Conservation (phyloP, 1,140 invertebrate genomes). For the Belonocnema kinseyi region DNA sequence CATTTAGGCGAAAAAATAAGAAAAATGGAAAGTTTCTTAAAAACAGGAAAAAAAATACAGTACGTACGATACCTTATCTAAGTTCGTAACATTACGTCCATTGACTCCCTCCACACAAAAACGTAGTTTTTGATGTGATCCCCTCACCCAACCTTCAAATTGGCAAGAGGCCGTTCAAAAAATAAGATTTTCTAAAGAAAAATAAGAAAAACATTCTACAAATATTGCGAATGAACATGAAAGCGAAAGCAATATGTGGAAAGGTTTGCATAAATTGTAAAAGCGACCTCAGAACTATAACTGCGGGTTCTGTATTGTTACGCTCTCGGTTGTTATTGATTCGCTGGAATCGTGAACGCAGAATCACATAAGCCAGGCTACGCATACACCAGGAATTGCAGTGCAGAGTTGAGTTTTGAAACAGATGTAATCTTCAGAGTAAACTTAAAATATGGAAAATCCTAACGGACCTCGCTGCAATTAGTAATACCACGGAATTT, state of each 20-base stretch:
- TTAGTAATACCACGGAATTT: neutral
- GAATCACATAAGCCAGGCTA: neutral
- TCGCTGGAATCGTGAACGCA: conserved; percentile 3
- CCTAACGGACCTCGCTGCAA: conserved; percentile 8
- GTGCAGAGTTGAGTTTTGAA: neutral
- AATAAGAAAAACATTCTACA: neutral
- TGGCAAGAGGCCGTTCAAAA: too few relatives aligned
- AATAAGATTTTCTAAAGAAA: neutral
- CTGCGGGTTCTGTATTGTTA: conserved; percentile 9
- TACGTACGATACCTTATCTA: too few relatives aligned
- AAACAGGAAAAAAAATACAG: too few relatives aligned
- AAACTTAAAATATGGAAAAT: neutral
- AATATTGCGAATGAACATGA: conserved; percentile 13
- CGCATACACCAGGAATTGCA: neutral
- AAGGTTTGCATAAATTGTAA: conserved; percentile 18
- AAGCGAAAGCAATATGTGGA: neutral
- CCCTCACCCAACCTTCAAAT: too few relatives aligned
- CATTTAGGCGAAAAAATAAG: too few relatives aligned
- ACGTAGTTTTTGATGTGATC: too few relatives aligned
- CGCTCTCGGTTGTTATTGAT: conserved; percentile 20
- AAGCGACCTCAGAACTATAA: conserved; percentile 22
- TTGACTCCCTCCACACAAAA: too few relatives aligned
- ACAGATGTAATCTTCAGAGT: neutral
- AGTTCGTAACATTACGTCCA: too few relatives aligned
- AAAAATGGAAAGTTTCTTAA: too few relatives aligned